Percentiles rank a stretch among this genome's conserved stretches.
Conservation (phyloP, 2,888 invertebrate species). For the Mythimna albipuncta region DNA sequence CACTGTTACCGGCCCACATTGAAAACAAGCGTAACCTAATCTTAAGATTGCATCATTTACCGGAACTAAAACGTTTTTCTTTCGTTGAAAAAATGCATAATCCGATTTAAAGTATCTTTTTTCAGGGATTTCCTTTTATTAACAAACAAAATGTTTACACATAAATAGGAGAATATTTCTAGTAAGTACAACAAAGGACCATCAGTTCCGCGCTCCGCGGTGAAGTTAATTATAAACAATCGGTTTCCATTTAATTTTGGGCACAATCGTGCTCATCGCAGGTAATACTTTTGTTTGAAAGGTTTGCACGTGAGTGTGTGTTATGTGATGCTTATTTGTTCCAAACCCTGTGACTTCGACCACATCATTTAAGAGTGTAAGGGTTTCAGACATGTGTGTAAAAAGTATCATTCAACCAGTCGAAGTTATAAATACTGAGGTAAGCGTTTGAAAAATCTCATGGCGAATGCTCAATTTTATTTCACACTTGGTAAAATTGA, state of each 20-base stretch:
- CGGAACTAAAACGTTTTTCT: no score
- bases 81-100: not conserved
- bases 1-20: no score
- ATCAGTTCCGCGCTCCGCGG: not conserved
- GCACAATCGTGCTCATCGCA: not conserved
- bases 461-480: not conserved
- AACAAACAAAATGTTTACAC: not conserved
- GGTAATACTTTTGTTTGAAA: slow-evolving; percentile 6
- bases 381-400: not conserved
- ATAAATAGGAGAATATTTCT: not conserved
- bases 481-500: not conserved
- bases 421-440: not conserved
- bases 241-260: slow-evolving; percentile 57
- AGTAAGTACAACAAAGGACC: not conserved
- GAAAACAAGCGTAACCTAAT: no score
- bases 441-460: not conserved
- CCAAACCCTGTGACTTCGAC: not conserved
- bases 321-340: not conserved
- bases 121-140: not conserved
- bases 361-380: not conserved
- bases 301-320: not conserved
- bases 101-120: not conserved
- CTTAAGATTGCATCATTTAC: no score
- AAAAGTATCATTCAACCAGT: not conserved
- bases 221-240: slow-evolving; percentile 60